These are phyloP conservation scores for Minunthozetes semirufus DNA, from an alignment of 2,888 invertebrate genomes.

Conservation along the genomic window DNA sequence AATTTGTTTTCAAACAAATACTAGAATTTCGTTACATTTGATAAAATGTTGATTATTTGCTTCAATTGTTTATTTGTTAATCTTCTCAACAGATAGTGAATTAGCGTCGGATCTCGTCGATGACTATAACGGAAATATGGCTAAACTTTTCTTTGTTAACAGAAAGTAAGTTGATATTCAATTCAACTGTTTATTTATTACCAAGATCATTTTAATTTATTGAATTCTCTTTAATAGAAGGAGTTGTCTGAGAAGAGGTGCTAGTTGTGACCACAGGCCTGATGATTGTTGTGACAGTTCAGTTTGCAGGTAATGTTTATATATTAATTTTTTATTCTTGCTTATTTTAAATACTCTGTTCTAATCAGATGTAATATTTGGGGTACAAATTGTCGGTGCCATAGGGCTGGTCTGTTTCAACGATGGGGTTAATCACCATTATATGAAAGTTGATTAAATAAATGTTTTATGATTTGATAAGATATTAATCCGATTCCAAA, in stretches of 20 bases:
- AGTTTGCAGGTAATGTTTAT: neutral
- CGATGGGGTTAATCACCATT: neutral
- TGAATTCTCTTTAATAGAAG: neutral
- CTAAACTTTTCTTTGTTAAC: conserved; percentile 18
- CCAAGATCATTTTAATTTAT: neutral
- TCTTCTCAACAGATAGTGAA: neutral
- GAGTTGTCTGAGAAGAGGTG: conserved; percentile 12
- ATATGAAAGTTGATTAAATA: neutral
- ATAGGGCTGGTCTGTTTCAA: conserved; percentile 16
- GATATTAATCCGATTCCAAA: neutral
- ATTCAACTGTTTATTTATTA: too few relatives aligned
- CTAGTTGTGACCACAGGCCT: conserved; percentile 17
- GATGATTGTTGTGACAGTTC: conserved; percentile 20
- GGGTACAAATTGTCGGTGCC: conserved; percentile 11
- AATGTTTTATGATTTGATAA: neutral
- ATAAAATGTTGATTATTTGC: neutral
- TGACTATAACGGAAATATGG: conserved; percentile 17
- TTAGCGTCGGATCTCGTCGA: neutral
- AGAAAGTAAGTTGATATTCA: conserved; percentile 8
- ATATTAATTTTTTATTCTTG: neutral
- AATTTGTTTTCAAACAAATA: neutral
- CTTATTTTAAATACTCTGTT: neutral
- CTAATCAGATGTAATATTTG: conserved; percentile 3
- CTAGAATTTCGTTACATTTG: neutral
- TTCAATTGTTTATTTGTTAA: neutral